Evolutionary conservation across 1,140 invertebrate species (phyloP).

Genomic region (Agrypnia vestita): DNA sequence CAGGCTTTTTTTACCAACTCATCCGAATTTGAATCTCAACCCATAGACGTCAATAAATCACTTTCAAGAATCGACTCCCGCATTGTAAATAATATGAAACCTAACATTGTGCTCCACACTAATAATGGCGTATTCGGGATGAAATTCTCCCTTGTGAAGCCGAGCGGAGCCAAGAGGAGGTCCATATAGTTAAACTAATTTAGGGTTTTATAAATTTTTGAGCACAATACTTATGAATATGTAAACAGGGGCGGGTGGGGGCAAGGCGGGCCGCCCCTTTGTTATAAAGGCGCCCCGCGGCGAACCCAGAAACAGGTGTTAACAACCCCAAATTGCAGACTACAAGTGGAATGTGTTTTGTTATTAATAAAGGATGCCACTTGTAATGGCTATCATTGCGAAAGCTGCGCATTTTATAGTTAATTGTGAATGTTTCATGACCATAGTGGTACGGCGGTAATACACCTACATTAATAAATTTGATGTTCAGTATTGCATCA

Average conservation of each 20-base stretch:
- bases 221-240: slow-evolving; percentile 58
- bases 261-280: neutral
- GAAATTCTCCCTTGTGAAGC: neutral
- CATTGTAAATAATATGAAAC: neutral
- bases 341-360: slow-evolving; percentile 5
- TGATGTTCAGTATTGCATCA: no score
- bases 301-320: slow-evolving; percentile 23
- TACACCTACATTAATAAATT: no score
- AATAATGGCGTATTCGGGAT: slow-evolving; percentile 4
- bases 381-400: neutral
- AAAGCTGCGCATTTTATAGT: neutral
- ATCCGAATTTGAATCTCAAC: slow-evolving; percentile 3
- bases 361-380: slow-evolving; percentile 8
- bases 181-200: slow-evolving; percentile 54
- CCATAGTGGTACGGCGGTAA: no score
- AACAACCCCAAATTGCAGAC: slow-evolving; percentile 30
- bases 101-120: neutral
- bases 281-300: slow-evolving; percentile 9
- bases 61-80: neutral
- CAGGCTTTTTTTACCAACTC: neutral
- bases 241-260: slow-evolving; percentile 40
- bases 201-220: slow-evolving; percentile 55
- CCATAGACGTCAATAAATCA: slow-evolving; percentile 1
- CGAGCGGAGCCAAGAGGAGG: neutral
- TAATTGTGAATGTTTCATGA: no score